These are phyloP conservation scores for Sclerodermus sp. DNA, from an alignment of 2,888 invertebrate species.

Conservation along the genomic window DNA sequence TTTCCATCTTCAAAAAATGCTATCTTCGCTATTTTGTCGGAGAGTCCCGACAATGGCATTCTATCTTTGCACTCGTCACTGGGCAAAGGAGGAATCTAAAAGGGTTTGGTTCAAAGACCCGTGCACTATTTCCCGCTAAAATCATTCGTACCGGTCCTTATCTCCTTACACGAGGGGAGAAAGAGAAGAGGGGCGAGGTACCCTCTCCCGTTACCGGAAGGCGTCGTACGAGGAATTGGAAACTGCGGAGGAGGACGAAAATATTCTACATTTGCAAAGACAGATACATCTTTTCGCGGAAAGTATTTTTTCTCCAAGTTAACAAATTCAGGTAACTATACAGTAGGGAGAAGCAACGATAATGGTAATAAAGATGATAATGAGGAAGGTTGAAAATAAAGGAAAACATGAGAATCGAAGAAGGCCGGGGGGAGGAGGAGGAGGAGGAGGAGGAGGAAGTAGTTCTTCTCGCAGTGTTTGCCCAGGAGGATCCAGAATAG, in stretches of 20 bases:
- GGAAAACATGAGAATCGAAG: slow-evolving; percentile 2
- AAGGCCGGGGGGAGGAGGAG: slow-evolving; percentile 39
- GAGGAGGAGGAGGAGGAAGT: not conserved
- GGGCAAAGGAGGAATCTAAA: slow-evolving; percentile 15
- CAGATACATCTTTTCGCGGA: too few relatives aligned
- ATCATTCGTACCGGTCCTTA: slow-evolving; percentile 32
- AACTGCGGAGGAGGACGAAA: not conserved
- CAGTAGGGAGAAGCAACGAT: not conserved
- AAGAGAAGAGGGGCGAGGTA: slow-evolving; percentile 18
- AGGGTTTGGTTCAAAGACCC: slow-evolving; percentile 25
- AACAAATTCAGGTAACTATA: too few relatives aligned
- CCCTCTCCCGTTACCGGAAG: slow-evolving; percentile 11
- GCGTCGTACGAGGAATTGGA: not conserved
- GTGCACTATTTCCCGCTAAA: slow-evolving; percentile 31
- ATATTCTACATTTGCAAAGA: too few relatives aligned
- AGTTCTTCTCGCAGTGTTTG: not conserved
- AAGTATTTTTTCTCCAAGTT: too few relatives aligned
- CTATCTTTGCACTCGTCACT: too few relatives aligned
- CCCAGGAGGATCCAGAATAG: slow-evolving; percentile 4
- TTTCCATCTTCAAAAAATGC: too few relatives aligned
- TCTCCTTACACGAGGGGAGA: slow-evolving; percentile 41
- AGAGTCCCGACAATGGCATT: too few relatives aligned
- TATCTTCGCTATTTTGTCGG: too few relatives aligned
- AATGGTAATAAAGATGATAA: not conserved
- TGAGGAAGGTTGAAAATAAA: not conserved